Evolutionary conservation across 2,888 invertebrate species (phyloP), one percentile per base, ranked within the genome.

Genomic region (Hypercompe scribonia): DNA sequence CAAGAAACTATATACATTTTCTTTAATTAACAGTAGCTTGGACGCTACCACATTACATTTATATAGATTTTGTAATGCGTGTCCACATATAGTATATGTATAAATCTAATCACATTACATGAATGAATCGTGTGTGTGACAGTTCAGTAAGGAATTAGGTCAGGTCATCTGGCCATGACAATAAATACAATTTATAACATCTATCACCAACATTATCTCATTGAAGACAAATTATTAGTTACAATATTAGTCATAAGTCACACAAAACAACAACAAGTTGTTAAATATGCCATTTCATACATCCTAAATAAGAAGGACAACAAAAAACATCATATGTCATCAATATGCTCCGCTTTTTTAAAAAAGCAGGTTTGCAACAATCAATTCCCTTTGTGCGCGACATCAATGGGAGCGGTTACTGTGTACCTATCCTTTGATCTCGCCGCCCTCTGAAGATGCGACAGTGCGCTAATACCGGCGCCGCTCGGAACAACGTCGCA

Each of bases 351-450:
- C 89, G 81, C 84, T 82, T 89, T n/a, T 88, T 88, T 88, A 76
- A 81, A 91, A 94, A 94, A 94, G 90, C 91, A 93, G 93, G 92
- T 94, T 94, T 93, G 94, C 95, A 95, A 95, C 95, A 95, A 95
- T 95, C 95, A 95, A 95, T 95, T 94, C 94, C 92, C 95, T 95
- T 95, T 95, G 95, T 95, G 92, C 89, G 90, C 93, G 93, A 95
- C 95, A 95, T 95, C 95, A 95, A 95, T 95, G 93, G 93, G 88
- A 94, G 94, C 95, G 94, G 95, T 94, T 93, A 92, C 93, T 94
- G 92, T 95, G 94, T 94, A 93, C 93, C 93, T 94, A 92, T 93
- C 94, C 94, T 95, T 95, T 95, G 95, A 95, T 95, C 94, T 94
- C 93, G 94, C 95, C 94, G 95, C 93, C 93, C 94, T 93, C 91